phyloP scores from a whole-genome alignment of 2,888 invertebrate species.

The Dryocosmus kuriphilus region DNA sequence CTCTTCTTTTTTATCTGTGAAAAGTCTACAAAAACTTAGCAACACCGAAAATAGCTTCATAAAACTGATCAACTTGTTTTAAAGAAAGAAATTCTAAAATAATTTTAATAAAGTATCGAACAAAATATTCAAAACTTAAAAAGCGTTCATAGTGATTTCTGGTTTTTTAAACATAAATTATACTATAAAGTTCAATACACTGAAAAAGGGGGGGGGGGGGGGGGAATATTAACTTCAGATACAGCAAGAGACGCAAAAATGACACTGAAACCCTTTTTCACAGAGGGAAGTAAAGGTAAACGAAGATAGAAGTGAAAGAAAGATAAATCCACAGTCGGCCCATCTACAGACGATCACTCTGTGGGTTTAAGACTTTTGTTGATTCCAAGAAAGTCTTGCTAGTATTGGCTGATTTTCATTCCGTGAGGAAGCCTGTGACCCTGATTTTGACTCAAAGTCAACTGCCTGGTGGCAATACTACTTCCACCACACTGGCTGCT shows the following conservation, averaged over 20 bases:
- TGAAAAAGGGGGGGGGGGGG: not conserved
- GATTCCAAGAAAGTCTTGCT: slow-evolving; percentile 58
- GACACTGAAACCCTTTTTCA: not conserved
- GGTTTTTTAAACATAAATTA: not conserved
- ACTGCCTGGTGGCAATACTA: slow-evolving; percentile 73
- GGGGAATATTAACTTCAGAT: not conserved
- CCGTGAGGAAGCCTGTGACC: slow-evolving; percentile 71
- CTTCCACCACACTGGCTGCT: slow-evolving; percentile 81
- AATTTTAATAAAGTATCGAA: not conserved
- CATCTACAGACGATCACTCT: slow-evolving; percentile 37
- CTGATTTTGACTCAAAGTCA: slow-evolving; percentile 69
- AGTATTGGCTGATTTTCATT: slow-evolving; percentile 69
- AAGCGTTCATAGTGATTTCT: not conserved
- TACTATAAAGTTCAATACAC: not conserved
- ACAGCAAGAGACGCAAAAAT: not conserved
- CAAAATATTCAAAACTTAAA: not conserved
- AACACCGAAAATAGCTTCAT: not conserved
- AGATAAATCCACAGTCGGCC: slow-evolving; percentile 20
- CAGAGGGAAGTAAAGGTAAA: not conserved
- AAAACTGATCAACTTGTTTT: not conserved
- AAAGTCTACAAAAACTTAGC: not conserved
- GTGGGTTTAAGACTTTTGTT: slow-evolving; percentile 50
- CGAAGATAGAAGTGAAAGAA: not conserved
- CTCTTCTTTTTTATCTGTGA: not conserved
- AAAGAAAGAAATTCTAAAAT: not conserved